phyloP scores from a whole-genome alignment of 1,140 invertebrate genomes.

The Drosophila cardini region DNA sequence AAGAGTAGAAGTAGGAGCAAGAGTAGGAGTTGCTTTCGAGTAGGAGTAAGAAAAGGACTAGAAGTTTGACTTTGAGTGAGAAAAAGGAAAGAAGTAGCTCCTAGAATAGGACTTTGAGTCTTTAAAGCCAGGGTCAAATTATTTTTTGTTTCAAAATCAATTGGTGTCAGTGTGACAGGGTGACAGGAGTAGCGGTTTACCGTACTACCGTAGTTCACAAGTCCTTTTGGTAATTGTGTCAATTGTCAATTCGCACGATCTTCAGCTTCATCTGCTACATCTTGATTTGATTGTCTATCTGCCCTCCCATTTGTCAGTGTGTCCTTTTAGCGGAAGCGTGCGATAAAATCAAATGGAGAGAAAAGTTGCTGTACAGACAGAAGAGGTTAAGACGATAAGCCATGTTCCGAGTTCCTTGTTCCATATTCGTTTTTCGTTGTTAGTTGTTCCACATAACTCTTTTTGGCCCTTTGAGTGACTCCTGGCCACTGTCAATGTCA shows the following conservation, averaged over 20 bases:
- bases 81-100: not conserved
- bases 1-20: too few species aligned
- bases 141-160: conserved; percentile 62
- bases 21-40: too few species aligned
- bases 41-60: too few species aligned
- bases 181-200: conserved; percentile 44
- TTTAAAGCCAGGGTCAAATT: conserved; percentile 6
- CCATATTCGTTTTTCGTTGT: conserved; percentile 14
- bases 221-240: conserved; percentile 65
- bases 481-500: conserved; percentile 49
- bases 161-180: conserved; percentile 71
- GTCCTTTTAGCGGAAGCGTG: conserved; percentile 41
- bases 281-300: conserved; percentile 1
- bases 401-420: conserved; percentile 25
- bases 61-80: conserved; percentile 23
- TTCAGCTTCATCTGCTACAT: conserved; percentile 23
- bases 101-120: not conserved
- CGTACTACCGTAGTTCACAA: conserved; percentile 12
- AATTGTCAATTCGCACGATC: conserved; percentile 77
- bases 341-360: conserved; percentile 52
- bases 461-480: conserved; percentile 60
- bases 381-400: conserved; percentile 28
- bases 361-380: not conserved
- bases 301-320: not conserved
- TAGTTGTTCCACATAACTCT: conserved; percentile 68